These are phyloP conservation scores for Eretmochelys imbricata DNA, from an alignment of 2,113 vertebrate species.

Conservation along the genomic window DNA sequence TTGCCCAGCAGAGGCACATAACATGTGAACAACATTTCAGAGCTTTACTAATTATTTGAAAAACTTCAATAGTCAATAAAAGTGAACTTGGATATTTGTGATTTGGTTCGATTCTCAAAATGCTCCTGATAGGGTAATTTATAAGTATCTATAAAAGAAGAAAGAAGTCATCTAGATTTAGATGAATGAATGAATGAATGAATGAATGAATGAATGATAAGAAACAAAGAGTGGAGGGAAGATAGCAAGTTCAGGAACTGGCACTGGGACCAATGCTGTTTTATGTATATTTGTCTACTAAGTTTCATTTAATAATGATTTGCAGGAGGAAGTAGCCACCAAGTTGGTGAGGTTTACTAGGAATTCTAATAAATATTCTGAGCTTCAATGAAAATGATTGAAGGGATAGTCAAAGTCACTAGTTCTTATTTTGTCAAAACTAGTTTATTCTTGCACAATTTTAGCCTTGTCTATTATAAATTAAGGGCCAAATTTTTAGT, in stretches of 20 bases:
- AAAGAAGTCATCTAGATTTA: fast-evolving
- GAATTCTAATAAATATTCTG: neutral
- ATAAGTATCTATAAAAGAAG: neutral
- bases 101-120: neutral
- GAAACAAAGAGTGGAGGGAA: neutral
- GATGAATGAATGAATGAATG: neutral
- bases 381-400: neutral
- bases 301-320: neutral
- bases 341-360: neutral
- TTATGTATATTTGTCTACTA: neutral
- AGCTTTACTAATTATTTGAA: neutral
- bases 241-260: neutral
- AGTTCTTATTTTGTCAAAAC: neutral
- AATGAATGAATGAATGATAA: neutral
- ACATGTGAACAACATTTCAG: fast-evolving
- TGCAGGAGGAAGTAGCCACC: neutral
- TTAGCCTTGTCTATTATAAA: neutral
- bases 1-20: fast-evolving
- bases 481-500: neutral
- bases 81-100: neutral
- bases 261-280: neutral
- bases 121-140: neutral
- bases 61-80: neutral
- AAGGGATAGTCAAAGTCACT: neutral
- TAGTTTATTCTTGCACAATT: neutral